Percentiles rank a stretch among this genome's conserved stretches.
Evolutionary conservation across 1,140 invertebrate species (phyloP).

Genomic region (Tetragonula clypearis): DNA sequence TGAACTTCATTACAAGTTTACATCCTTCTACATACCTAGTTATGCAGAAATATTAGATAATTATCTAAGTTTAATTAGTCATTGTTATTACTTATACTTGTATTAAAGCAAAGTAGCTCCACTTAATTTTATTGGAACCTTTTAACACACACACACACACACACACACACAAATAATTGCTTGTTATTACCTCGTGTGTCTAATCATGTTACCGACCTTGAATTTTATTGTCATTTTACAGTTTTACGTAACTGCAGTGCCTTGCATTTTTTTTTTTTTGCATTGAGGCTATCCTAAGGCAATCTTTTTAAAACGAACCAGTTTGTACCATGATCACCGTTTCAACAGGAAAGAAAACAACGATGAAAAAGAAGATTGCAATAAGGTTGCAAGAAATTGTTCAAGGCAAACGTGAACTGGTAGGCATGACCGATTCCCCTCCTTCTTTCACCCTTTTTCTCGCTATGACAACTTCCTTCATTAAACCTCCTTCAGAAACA

Average conservation of each 20-base stretch:
- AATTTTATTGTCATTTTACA: neutral
- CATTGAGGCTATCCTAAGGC: neutral
- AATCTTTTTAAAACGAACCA: constrained; percentile 16
- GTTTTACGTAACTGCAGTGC: neutral
- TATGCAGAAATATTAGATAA: neutral
- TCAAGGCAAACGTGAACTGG: constrained; percentile 71
- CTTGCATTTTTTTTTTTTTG: neutral
- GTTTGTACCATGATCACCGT: neutral
- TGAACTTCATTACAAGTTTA: neutral
- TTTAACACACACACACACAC: too few relatives aligned
- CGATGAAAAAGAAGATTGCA: constrained; percentile 32
- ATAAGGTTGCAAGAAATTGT: constrained; percentile 59
- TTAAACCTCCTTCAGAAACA: constrained; percentile 50
- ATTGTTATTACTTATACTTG: too few relatives aligned
- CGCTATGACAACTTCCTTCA: constrained; percentile 60
- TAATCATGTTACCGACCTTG: neutral
- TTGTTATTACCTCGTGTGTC: neutral
- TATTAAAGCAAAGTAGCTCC: too few relatives aligned
- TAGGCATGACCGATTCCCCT: constrained; percentile 64
- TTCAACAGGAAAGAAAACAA: constrained; percentile 42
- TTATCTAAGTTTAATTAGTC: neutral
- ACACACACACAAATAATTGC: too few relatives aligned
- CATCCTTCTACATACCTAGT: neutral
- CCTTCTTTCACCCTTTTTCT: constrained; percentile 59
- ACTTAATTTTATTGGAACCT: neutral